Evolutionary conservation across 2,888 invertebrate species (phyloP).

Genomic region (Acronicta aceris): DNA sequence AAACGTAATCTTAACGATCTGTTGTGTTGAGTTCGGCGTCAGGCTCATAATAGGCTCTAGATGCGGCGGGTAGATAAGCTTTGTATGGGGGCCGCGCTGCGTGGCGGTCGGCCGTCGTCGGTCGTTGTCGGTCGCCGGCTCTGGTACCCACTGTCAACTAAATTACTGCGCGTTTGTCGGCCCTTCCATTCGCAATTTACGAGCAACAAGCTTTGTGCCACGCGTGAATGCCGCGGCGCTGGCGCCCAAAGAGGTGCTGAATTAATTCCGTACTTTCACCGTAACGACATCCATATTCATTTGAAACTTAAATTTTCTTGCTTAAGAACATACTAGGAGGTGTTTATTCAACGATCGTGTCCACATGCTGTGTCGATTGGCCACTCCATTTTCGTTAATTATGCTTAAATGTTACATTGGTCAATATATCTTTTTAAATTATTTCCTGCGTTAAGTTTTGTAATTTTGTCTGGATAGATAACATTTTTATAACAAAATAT

Average conservation of each 20-base stretch:
- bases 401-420: constrained; percentile 21
- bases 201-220: constrained; percentile 73
- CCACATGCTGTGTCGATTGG: constrained; percentile 20
- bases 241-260: constrained; percentile 71
- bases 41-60: constrained; percentile 85
- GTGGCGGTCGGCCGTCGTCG: constrained; percentile 57
- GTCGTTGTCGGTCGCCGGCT: constrained; percentile 48
- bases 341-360: constrained; percentile 43
- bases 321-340: constrained; percentile 48
- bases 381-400: constrained; percentile 26
- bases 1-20: constrained; percentile 76
- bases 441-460: constrained; percentile 4
- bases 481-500: constrained; percentile 8
- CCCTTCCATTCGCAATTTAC: constrained; percentile 83
- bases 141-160: constrained; percentile 82
- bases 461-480: constrained; percentile 1
- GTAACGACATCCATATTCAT: constrained; percentile 64
- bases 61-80: constrained; percentile 83
- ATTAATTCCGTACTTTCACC: constrained; percentile 68
- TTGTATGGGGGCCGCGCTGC: constrained; percentile 63
- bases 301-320: constrained; percentile 61
- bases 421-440: constrained; percentile 20
- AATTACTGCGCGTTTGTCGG: constrained; percentile 86
- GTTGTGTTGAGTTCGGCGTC: constrained; percentile 77
- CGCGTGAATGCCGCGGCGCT: constrained; percentile 66